Base-by-base conservation (phyloP, 2,888 invertebrate species). In the Cynaeus angustus region DNA sequence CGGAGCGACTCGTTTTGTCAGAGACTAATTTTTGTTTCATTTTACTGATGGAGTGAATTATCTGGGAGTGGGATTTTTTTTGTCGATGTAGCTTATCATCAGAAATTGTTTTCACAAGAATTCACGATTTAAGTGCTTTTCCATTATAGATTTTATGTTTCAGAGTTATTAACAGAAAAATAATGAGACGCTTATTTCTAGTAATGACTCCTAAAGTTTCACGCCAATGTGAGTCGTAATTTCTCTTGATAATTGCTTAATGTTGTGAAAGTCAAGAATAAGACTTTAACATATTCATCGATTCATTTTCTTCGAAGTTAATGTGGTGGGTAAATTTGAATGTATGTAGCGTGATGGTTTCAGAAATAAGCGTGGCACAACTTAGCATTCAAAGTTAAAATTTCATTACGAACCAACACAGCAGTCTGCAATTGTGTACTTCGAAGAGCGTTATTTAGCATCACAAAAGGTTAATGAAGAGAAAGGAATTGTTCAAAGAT, bases 401-500 rank as follows among this genome's bases (percentile, higher is more conserved):
- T 69, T 59, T 59, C 53, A 53, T 69, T 69, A 68, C 46, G 5
- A 30, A 10, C 61, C 50, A 64, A 66, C 62, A 62, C 16, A 30
- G 38, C 21, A 53, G 43, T 50, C 62, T 46, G 61, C 62, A 64
- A 68, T 68, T 68, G 68, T 68, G 68, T 50, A 38, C 10, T 59
- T 48, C 30, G 28, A 26, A 38, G 50, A 52, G 62, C 26, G 66
- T 66, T 66, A 58, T 68, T 71, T 71, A 64, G 52, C 68, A 68
- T 71, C 26, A 71, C 68, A 71, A 71, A 68, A 71, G 71, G 58
- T 71, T 67, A 68, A 68, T 68, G 61, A 71, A 71, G 59, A 68
- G 64, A 50, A 56, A 52, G 45, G 64, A 68, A 59, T 59, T 71
- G 64, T 65, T 64, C 37, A 66, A 59, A 52, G 53, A 64, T 58